These are phyloP conservation scores for Microdon myrmicae DNA, from an alignment of 2,888 invertebrate species.

Conservation along the genomic window DNA sequence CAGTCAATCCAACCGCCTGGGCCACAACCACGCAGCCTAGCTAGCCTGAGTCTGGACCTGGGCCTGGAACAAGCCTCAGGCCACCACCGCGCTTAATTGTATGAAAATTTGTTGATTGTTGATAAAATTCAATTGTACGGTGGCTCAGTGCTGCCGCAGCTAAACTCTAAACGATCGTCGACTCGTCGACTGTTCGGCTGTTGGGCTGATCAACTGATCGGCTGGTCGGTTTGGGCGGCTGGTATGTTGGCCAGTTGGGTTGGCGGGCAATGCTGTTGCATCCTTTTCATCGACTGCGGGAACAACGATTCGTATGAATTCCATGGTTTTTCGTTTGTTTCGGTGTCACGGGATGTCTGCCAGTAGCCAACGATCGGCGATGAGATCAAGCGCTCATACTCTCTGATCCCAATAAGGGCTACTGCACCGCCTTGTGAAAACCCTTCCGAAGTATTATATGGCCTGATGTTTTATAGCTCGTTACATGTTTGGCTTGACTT, in stretches of 20 bases:
- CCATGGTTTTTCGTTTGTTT: conserved; percentile 35
- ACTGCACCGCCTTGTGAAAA: conserved; percentile 50
- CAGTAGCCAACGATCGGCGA: conserved; percentile 43
- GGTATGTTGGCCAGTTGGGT: conserved; percentile 37
- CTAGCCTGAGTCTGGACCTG: conserved; percentile 30
- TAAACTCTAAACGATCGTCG: conserved; percentile 19
- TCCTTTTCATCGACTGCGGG: too few species aligned
- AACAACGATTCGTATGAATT: conserved; percentile 37
- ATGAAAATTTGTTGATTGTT: conserved; percentile 58
- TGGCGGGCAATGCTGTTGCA: conserved; percentile 35
- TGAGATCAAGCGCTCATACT: conserved; percentile 48
- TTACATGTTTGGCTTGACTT: conserved; percentile 50
- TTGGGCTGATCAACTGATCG: conserved; percentile 19
- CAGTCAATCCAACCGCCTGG: conserved; percentile 45
- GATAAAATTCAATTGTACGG: conserved; percentile 55
- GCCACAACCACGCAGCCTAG: conserved; percentile 21
- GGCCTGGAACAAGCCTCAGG: conserved; percentile 18
- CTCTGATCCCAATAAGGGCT: conserved; percentile 52
- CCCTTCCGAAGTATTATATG: conserved; percentile 47
- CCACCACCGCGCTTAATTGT: conserved; percentile 55
- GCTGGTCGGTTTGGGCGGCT: too few species aligned
- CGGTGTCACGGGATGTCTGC: conserved; percentile 44
- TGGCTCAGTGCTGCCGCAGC: conserved; percentile 16
- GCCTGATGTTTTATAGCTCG: conserved; percentile 51
- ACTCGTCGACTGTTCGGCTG: conserved; percentile 41